These are phyloP conservation scores for Serrognathus titanus DNA, from an alignment of 2,888 invertebrate genomes.

Conservation along the genomic window DNA sequence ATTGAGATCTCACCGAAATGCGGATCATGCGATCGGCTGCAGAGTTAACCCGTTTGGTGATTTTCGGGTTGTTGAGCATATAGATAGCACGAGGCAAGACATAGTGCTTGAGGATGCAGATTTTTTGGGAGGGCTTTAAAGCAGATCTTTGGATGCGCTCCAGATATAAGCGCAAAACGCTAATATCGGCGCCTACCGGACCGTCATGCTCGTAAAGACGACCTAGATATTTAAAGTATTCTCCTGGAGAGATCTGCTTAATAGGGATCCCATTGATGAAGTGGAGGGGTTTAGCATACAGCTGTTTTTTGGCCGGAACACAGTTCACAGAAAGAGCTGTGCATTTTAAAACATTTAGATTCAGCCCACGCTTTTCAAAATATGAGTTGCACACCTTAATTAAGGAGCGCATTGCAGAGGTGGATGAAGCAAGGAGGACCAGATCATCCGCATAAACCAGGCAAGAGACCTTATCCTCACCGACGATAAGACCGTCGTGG, in stretches of 20 bases:
- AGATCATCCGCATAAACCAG: conserved; percentile 25
- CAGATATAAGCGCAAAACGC: neutral
- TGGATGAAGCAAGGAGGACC: conserved; percentile 11
- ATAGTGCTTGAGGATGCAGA: neutral
- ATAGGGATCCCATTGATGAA: conserved; percentile 5
- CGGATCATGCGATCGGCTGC: conserved; percentile 38
- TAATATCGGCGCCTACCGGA: neutral
- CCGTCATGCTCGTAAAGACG: conserved; percentile 1
- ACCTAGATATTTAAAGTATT: conserved; percentile 8
- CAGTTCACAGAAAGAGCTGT: neutral
- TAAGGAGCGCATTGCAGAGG: conserved; percentile 1
- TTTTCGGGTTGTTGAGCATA: neutral
- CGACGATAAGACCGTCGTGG: neutral
- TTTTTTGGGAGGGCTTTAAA: conserved; percentile 10
- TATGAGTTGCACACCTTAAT: too few relatives aligned
- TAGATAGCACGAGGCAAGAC: conserved; percentile 35
- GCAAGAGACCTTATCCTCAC: neutral
- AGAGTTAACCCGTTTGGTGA: conserved; percentile 1
- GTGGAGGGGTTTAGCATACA: conserved; percentile 11
- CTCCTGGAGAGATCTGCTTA: conserved; percentile 7
- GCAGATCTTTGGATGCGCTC: neutral
- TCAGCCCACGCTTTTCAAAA: too few relatives aligned
- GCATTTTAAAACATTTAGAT: too few relatives aligned
- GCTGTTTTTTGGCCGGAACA: conserved; percentile 16
- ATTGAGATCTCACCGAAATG: conserved; percentile 48